These are phyloP conservation scores for Pteromalus puparum DNA, from an alignment of 1,140 invertebrate species.

Conservation along the genomic window DNA sequence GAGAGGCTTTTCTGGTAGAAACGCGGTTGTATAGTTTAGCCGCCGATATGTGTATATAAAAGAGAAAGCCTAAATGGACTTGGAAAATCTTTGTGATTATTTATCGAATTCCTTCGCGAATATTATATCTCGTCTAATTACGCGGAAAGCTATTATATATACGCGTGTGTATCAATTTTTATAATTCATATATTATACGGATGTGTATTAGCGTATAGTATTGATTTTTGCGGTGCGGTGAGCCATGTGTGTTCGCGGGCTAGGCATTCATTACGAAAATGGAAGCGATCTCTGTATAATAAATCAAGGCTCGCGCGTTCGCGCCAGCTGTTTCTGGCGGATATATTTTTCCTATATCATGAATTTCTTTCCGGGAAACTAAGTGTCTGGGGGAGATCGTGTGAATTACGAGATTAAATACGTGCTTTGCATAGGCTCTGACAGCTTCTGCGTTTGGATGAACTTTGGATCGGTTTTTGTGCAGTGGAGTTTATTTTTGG, in stretches of 20 bases:
- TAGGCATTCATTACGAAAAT: background rate
- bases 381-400: background rate
- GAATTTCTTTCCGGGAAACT: background rate
- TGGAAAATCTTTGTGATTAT: background rate
- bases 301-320: background rate
- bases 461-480: no score
- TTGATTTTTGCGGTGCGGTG: no score
- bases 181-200: no score
- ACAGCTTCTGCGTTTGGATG: no score
- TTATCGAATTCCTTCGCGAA: background rate
- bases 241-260: background rate
- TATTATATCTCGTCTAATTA: no score
- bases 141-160: no score
- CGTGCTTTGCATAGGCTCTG: background rate
- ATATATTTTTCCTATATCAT: background rate
- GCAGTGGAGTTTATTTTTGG: no score
- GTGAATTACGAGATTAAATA: background rate
- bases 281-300: background rate
- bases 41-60: background rate
- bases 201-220: background rate
- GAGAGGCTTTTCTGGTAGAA: no score
- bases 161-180: no score
- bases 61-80: background rate
- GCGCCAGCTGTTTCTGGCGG: background rate
- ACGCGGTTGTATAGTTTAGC: background rate